phyloP scores from a whole-genome alignment of 1,140 invertebrate genomes.

The Zaprionus africanus region DNA sequence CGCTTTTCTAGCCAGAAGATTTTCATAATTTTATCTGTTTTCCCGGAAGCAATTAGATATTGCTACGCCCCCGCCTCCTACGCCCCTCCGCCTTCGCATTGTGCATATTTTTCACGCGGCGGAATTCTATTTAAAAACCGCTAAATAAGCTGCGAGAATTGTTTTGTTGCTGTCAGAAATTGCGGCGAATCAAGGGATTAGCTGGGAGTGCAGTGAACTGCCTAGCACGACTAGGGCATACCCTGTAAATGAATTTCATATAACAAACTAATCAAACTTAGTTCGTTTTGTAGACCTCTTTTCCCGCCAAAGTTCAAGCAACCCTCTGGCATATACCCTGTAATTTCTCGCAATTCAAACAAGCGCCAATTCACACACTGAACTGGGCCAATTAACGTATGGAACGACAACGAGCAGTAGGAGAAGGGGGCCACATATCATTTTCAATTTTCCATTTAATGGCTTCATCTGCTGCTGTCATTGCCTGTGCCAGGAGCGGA shows the following conservation, averaged over 20 bases:
- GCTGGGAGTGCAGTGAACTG: neutral
- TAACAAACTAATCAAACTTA: no score
- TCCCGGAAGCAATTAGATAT: slow-evolving; percentile 74
- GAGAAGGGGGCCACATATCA: slow-evolving; percentile 47
- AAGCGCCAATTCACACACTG: slow-evolving; percentile 64
- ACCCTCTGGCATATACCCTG: slow-evolving; percentile 6
- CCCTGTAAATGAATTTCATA: neutral
- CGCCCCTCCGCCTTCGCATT: neutral
- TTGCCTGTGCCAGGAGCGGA: slow-evolving; percentile 9
- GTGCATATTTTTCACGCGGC: neutral
- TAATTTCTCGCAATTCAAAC: slow-evolving; percentile 39
- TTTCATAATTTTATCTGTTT: slow-evolving; percentile 47
- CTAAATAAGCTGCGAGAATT: slow-evolving; percentile 15
- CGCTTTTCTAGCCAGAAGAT: slow-evolving; percentile 3
- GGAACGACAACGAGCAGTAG: neutral
- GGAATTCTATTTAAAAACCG: slow-evolving; percentile 24
- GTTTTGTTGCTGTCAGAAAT: slow-evolving; percentile 3
- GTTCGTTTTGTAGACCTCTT: fast-evolving
- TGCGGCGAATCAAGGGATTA: neutral
- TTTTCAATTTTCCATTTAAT: slow-evolving; percentile 82
- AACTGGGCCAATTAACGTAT: slow-evolving; percentile 74
- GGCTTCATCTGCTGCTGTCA: slow-evolving; percentile 62
- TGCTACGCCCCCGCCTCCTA: neutral
- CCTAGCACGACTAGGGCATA: neutral
- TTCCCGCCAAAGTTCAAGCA: neutral